Evolutionary conservation across 2,888 invertebrate genomes (phyloP), one percentile per base, ranked within the genome.

Genomic region (Drosophila differens): DNA sequence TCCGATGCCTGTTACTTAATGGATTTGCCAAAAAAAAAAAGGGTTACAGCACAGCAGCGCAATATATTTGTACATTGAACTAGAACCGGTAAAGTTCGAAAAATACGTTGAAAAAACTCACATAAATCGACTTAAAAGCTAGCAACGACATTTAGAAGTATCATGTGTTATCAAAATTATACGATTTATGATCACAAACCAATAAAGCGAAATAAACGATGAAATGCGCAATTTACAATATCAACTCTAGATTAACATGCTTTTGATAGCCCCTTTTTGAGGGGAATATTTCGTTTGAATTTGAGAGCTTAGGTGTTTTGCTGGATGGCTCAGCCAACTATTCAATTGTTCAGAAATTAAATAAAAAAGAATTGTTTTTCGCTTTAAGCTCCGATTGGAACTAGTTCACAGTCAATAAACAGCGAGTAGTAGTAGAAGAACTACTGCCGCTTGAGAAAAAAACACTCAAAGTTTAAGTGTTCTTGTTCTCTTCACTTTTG

Each of bases 1-100:
- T 66, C 68, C 68, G 49, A n/a, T 67, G 54, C 61, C 62, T 49
- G 59, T 78, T 58, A 69, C 73, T 77, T 81, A 79, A 78, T 79
- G 82, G 73, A 52, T 60, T 59, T 62, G 39, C 39, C 39, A 1
- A 22, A 25, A 61, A n/a, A n/a, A 51, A 25, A 12, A 30, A 69
- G 53, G 81, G 63, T 66, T 80, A 44, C 22, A 1, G 3, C 32
- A n/a, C 16, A 39, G 16, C 28, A 10, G 19, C 10, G 54, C 28
- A 39, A 39, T n/a, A 37, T n/a, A 39, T 3, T 25, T 25, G 9
- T 6, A 28, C 19, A 14, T 5, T 22, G 28, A 53, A 44, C 41
- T 19, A 14, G 41, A 22, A 10, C 22, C 57, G 22, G 32, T 33
- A 30, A 53, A 41, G 41, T 33, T 32, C 7, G 9, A 35, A n/a